Base-by-base conservation (phyloP, 2,113 vertebrate species). In the Garra rufa region DNA sequence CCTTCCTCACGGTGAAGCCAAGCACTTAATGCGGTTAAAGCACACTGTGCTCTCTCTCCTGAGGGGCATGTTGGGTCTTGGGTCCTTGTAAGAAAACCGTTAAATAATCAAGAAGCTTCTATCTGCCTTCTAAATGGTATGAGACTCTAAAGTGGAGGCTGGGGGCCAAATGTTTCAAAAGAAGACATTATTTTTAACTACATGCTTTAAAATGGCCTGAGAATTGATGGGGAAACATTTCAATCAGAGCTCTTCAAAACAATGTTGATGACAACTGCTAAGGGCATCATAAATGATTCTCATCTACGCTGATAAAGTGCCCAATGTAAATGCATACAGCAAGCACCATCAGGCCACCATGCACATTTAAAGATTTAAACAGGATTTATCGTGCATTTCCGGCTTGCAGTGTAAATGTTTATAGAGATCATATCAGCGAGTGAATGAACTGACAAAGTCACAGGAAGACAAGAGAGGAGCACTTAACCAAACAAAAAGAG, bases 71-170 rank as follows among this genome's bases (percentile, higher is more conserved):
- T 74, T 81, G 67, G 85, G 71, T 81, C 70, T 85, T 52, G 71
- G 46, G 81, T 34, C 63, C 57, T 65, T 21, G 74, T 59, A 76
- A 85, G 48, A 80, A 85, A 75, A 71, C 71, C 59, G 81, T 81
- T 86, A 65, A 85, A 88, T 88, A 88, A 88, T 85, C 67, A 69
- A 85, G 19, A 82, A 76, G 73, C 46, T 1, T 19, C 73, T 75
- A 44, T 75, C 46, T 30, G 46, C 76, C 84, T 75, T 71, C 50
- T 50, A 30, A 67, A 80, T 46, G 26, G 38, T 43, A 61, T 9
- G 14, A 61, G 55, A 43, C 76, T 52, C 48, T 48, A 43, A 48
- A 67, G 24, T 80, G 26, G 61, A 80, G 77, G 43, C 43, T 63
- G 24, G 77, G 59, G 17, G 24, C 59, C 41, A 67, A 67, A 48